Conservation (phyloP, 2,113 vertebrate genomes). For the Phoxinus phoxinus region DNA sequence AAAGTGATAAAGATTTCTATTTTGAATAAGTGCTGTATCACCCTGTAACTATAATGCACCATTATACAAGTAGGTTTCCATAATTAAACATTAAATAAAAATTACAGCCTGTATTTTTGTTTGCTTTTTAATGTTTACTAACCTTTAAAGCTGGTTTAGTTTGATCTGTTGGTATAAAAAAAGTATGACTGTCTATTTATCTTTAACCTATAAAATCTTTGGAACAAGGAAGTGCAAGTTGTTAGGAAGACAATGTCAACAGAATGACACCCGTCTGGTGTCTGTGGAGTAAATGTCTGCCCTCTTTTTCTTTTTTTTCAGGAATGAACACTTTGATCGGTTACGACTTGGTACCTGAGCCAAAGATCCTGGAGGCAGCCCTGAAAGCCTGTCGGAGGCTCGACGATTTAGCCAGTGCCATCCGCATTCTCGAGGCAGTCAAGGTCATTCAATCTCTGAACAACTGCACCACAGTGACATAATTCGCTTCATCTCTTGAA, state of each 20-base stretch:
- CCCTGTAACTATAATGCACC: too few relatives aligned
- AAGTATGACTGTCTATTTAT: neutral
- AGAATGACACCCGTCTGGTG: neutral
- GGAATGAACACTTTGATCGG: constrained; percentile 93
- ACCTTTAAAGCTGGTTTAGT: constrained; percentile 9
- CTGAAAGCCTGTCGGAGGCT: constrained; percentile 91
- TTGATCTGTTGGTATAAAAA: neutral
- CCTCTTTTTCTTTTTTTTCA: constrained; percentile 58
- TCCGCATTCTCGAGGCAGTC: constrained; percentile 94
- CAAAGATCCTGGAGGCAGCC: constrained; percentile 96
- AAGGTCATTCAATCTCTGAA: constrained; percentile 80
- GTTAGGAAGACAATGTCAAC: neutral
- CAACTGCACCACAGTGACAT: neutral
- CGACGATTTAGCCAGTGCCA: constrained; percentile 92
- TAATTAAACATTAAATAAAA: too few relatives aligned
- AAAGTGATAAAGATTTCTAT: too few relatives aligned
- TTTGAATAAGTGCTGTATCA: too few relatives aligned
- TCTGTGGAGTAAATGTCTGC: neutral
- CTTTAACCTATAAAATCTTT: neutral
- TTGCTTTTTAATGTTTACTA: neutral
- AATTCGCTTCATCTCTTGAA: neutral
- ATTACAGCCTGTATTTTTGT: too few relatives aligned
- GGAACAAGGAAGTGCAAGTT: constrained; percentile 1
- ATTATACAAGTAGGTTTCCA: too few relatives aligned
- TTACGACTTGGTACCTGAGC: constrained; percentile 97